phyloP scores from a whole-genome alignment of 2,113 vertebrate species.

The Cyprinodon brontotheroides region DNA sequence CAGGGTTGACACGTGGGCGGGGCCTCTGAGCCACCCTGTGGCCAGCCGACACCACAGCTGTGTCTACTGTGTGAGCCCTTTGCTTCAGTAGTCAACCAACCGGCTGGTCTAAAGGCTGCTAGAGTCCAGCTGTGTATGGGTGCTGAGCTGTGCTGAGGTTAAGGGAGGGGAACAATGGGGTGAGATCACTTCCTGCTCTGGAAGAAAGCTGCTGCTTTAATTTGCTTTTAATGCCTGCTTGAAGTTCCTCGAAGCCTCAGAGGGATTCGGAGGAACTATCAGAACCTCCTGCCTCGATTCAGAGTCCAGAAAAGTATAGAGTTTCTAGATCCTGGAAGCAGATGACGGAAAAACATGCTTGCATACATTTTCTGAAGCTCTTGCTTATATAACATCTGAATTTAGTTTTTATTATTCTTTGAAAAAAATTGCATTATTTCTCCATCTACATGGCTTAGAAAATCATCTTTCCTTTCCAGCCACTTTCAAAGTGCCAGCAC shows the following conservation, averaged over 20 bases:
- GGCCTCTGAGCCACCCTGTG: background rate
- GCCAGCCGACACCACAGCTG: conserved; percentile 1
- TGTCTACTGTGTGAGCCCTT: background rate
- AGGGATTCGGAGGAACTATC: background rate
- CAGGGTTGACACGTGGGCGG: background rate
- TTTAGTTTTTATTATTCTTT: background rate
- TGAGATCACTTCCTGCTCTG: conserved; percentile 6
- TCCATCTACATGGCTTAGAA: too few relatives aligned
- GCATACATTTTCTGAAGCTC: background rate
- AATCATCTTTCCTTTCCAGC: too few relatives aligned
- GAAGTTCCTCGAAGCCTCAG: background rate
- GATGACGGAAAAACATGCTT: background rate
- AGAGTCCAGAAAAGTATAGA: background rate
- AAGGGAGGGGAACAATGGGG: background rate
- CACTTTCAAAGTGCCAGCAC: too few relatives aligned
- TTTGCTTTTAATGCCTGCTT: background rate
- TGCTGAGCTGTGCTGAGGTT: too few relatives aligned
- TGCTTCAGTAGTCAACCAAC: background rate
- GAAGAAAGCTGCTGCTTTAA: background rate
- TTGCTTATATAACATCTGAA: background rate
- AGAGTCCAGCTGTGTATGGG: background rate
- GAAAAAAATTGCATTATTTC: too few relatives aligned
- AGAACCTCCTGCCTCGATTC: background rate
- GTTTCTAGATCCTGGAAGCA: too few relatives aligned
- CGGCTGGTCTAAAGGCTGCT: background rate